These are phyloP conservation scores for Lycophotia porphyrea DNA, from an alignment of 2,888 invertebrate species.

Conservation along the genomic window DNA sequence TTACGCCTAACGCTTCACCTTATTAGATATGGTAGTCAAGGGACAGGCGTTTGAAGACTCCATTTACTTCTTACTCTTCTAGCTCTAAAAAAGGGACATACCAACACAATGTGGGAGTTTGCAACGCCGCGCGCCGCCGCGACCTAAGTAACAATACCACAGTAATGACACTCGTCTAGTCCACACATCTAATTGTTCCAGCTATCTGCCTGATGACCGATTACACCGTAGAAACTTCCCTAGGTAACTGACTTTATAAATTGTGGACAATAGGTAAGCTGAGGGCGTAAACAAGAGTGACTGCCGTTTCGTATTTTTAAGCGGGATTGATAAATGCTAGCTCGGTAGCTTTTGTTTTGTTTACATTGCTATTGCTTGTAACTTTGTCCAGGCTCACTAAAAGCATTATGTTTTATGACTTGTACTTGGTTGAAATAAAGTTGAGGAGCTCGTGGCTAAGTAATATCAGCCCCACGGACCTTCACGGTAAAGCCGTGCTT, in stretches of 20 bases:
- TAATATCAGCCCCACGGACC: too few relatives aligned
- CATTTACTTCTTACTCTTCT: background rate
- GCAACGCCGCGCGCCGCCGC: constrained; percentile 14
- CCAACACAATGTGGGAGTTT: constrained; percentile 43
- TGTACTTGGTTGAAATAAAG: too few relatives aligned
- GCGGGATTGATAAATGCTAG: background rate
- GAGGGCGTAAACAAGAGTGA: background rate
- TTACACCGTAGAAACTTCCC: constrained; percentile 33
- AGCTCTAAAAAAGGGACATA: constrained; percentile 12
- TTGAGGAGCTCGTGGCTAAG: too few relatives aligned
- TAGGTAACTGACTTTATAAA: constrained; percentile 13
- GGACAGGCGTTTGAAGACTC: background rate
- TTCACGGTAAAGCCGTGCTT: too few relatives aligned
- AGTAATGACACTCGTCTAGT: constrained; percentile 68
- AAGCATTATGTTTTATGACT: background rate
- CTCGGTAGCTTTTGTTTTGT: background rate
- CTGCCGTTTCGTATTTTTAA: background rate
- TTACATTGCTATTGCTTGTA: background rate
- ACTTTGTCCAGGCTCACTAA: background rate
- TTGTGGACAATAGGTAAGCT: constrained; percentile 2
- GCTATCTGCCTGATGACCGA: constrained; percentile 47
- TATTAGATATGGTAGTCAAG: background rate
- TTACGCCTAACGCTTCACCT: background rate
- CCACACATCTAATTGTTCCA: constrained; percentile 65
- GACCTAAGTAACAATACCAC: constrained; percentile 66